A percentile compares a stretch with the other conserved stretches of the same genome.
Conservation (phyloP, 2,113 vertebrate species). For the Dasyurus viverrinus region DNA sequence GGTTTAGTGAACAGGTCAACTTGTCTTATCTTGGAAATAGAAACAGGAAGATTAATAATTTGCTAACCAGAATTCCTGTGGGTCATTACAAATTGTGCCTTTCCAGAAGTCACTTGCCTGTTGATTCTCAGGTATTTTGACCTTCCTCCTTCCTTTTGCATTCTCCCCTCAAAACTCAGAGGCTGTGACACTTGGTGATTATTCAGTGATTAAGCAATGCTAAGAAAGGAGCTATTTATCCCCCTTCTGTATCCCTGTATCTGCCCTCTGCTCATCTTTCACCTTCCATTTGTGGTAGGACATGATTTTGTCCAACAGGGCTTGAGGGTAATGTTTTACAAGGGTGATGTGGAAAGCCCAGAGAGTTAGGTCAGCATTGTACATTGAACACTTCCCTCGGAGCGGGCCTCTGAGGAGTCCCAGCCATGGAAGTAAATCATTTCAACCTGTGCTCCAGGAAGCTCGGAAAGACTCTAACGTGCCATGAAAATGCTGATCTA, state of each 20-base stretch:
- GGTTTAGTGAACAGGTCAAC: background rate
- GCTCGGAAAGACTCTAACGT: background rate
- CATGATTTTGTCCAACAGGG: background rate
- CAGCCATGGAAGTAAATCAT: background rate
- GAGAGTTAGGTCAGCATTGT: background rate
- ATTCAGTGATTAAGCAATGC: background rate
- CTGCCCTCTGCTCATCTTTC: background rate
- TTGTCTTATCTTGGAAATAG: background rate
- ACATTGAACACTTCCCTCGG: background rate
- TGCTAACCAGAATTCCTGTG: background rate
- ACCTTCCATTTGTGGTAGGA: background rate
- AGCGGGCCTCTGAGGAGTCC: background rate
- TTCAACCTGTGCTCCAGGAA: background rate
- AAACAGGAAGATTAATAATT: slow-evolving; percentile 61
- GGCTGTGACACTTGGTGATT: background rate
- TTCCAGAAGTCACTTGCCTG: background rate
- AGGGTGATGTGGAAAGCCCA: background rate
- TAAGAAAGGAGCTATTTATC: background rate
- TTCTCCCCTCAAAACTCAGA: background rate
- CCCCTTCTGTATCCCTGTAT: background rate
- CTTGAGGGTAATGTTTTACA: background rate
- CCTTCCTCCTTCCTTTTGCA: background rate
- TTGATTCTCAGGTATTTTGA: background rate
- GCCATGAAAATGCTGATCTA: background rate
- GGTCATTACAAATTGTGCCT: background rate